Evolutionary conservation across 2,888 invertebrate species (phyloP).

Genomic region (Sphaerophoria taeniata): DNA sequence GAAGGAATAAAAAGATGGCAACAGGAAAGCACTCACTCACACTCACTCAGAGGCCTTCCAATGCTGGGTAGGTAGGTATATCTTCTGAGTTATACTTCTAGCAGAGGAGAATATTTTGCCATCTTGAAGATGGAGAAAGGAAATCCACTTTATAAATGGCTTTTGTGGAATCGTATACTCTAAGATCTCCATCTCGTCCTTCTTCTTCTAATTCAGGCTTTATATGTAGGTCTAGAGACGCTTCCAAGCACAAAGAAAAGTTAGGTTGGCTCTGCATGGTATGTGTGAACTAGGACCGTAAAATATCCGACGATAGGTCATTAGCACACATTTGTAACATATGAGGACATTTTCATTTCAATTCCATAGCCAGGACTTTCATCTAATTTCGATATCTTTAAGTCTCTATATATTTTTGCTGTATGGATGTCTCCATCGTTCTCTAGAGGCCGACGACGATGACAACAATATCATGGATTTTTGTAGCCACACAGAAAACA

Average conservation of each 20-base stretch:
- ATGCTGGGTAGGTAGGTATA: neutral
- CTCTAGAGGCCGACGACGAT: neutral
- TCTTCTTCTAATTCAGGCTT: neutral
- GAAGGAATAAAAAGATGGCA: conserved; percentile 37
- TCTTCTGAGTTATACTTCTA: neutral
- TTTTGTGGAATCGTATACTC: conserved; percentile 68
- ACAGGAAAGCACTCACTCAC: conserved; percentile 6
- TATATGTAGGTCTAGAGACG: conserved; percentile 19
- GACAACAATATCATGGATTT: conserved; percentile 55
- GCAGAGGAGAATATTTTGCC: conserved; percentile 15
- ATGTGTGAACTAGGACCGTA: conserved; percentile 46
- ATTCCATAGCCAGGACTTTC: conserved; percentile 37
- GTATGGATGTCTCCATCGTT: neutral
- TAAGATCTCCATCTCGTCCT: conserved; percentile 41
- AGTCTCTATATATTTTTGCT: neutral
- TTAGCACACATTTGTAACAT: conserved; percentile 74
- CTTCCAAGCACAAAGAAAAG: conserved; percentile 52
- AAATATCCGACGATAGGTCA: conserved; percentile 71
- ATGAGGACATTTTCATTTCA: conserved; percentile 72
- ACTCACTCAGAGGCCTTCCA: neutral
- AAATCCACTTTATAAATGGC: conserved; percentile 74
- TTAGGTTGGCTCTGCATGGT: conserved; percentile 35
- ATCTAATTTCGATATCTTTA: neutral
- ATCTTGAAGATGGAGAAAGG: conserved; percentile 47
- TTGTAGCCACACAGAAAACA: conserved; percentile 62